Percentiles rank a stretch among this genome's conserved stretches.
Conservation (phyloP, 2,797 vertebrate genomes). For the Streptopelia turtur region DNA sequence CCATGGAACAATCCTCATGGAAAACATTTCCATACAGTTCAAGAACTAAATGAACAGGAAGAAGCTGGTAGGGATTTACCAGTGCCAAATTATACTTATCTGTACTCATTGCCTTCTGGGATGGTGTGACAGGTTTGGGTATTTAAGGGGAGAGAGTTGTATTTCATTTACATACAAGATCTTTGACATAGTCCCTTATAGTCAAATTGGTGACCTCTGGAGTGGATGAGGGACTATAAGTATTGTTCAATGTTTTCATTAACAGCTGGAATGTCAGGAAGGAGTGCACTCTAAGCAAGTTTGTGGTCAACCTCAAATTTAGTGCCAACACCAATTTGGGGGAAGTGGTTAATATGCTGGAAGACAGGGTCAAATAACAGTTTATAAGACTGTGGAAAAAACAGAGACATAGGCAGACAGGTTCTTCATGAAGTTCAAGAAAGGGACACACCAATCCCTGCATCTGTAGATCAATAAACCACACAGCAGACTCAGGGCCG, state of each 20-base stretch:
- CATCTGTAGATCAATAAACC: background rate
- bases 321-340: background rate
- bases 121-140: background rate
- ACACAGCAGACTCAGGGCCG: background rate
- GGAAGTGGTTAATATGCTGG: background rate
- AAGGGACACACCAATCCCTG: background rate
- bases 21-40: background rate
- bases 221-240: no score
- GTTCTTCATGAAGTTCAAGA: background rate
- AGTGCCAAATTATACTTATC: background rate
- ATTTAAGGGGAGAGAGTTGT: background rate
- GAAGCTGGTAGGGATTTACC: background rate
- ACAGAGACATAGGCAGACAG: fast-evolving
- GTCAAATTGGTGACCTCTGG: background rate
- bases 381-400: background rate
- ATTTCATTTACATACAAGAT: background rate
- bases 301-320: background rate
- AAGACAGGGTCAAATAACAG: background rate
- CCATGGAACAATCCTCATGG: background rate
- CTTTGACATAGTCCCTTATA: background rate
- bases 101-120: background rate
- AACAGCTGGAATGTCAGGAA: background rate
- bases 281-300: background rate
- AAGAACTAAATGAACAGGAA: background rate
- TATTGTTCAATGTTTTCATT: background rate